Evolutionary conservation across 2,888 invertebrate species (phyloP), one percentile per base, ranked within the genome.

Genomic region (Bombylius major): DNA sequence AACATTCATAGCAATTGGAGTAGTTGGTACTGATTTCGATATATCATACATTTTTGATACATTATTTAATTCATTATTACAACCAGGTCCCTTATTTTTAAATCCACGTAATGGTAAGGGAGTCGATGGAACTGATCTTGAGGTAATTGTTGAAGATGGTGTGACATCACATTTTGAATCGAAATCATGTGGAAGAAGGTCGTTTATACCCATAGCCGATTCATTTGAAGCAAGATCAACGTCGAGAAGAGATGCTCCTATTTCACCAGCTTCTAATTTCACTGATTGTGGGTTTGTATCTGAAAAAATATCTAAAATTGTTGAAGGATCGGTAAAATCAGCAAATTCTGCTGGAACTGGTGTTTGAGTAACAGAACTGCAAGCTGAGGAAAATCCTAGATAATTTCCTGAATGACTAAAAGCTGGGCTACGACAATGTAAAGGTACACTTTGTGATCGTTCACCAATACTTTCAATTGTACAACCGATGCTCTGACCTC

Each of bases 371-470:
- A 84, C 78, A 9, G 84, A 84, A 54, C 81, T 83, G 49, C 79
- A 82, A 1, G 81, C 80, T 7, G 83, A 76, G 9, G 61, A 61
- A 56, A 62, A 64, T 14, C 60, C 61, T 14, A 62, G 54, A 58
- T 65, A 60, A 66, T 62, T 65, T 6, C 61, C 57, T 11, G 60
- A 62, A 7, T 68, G 67, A 62, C 66, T 70, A 55, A 70, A 70
- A 39, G 65, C 65, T 34, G 70, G 70, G 58, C 62, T 63, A 34
- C 62, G 62, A 44, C 61, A 78, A 65, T 82, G 82, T 31, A 87
- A 71, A 0, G 90, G 90, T 51, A 89, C 90, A 13, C 89, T 89
- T 65, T 89, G 89, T 8, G 89, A 89, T 54, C 90, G 77, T 62
- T 65, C 61, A 23, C 47, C 47, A 42, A 48, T 55, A 7, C 44